These are phyloP conservation scores for Anadara kagoshimensis DNA, from an alignment of 1,140 invertebrate genomes.

Conservation along the genomic window DNA sequence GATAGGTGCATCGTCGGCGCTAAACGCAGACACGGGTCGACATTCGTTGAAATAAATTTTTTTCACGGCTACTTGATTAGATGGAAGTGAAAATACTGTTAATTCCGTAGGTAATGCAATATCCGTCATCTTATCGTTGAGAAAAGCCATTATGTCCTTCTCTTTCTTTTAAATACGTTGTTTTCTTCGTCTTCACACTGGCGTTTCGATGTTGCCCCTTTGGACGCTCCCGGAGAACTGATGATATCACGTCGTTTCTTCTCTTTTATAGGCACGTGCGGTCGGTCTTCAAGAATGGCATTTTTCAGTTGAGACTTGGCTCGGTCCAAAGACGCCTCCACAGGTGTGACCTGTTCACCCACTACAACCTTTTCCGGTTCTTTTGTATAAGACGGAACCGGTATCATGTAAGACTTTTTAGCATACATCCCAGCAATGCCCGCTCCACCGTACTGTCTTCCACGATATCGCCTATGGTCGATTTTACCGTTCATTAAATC, in stretches of 20 bases:
- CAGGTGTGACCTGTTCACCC: conserved; percentile 19
- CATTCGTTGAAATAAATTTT: conserved; percentile 31
- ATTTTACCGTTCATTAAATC: conserved; percentile 19
- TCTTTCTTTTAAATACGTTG: conserved; percentile 10
- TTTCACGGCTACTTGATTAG: conserved; percentile 34
- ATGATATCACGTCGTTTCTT: too few relatives aligned
- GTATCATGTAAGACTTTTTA: conserved; percentile 19
- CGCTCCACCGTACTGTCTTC: conserved; percentile 8
- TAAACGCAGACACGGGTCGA: conserved; percentile 19
- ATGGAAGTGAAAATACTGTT: conserved; percentile 21
- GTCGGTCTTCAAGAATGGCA: conserved; percentile 1
- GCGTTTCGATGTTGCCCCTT: too few relatives aligned
- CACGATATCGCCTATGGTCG: conserved; percentile 15
- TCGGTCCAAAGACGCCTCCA: conserved; percentile 19
- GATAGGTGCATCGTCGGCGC: conserved; percentile 13
- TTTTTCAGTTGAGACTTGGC: conserved; percentile 20
- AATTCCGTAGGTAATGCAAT: conserved; percentile 21
- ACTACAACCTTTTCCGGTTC: neutral
- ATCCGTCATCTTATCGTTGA: conserved; percentile 26
- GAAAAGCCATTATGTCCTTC: conserved; percentile 14
- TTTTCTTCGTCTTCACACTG: too few relatives aligned
- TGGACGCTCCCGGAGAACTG: too few relatives aligned
- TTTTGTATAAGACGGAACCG: conserved; percentile 12
- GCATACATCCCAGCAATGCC: neutral
- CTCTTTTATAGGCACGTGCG: conserved; percentile 3